Conservation (phyloP, 92 coral and sea anemone genomes). For the Nematostella vectensis region DNA sequence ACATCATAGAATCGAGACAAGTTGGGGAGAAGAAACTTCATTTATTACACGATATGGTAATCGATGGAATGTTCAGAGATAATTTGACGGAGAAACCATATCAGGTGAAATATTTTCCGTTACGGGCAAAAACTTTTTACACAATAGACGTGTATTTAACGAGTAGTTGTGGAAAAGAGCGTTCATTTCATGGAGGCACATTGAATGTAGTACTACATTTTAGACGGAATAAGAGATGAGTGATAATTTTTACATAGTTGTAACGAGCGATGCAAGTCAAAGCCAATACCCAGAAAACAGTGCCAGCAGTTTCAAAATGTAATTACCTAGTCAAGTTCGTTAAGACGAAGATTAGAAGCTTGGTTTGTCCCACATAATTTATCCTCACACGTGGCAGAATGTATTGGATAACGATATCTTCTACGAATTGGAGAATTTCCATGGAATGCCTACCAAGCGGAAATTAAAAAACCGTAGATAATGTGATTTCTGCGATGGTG, state of each 20-base stretch:
- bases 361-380: slow-evolving; percentile 14
- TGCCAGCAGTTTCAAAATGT: slow-evolving; percentile 3
- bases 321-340: slow-evolving; percentile 4
- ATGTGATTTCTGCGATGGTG: neutral
- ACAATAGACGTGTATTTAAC: neutral
- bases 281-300: slow-evolving; percentile 4
- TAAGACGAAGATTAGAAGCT: slow-evolving; percentile 9
- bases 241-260: slow-evolving; percentile 16
- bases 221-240: slow-evolving; percentile 2
- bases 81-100: neutral
- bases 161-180: neutral
- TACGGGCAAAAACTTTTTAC: neutral
- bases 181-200: neutral
- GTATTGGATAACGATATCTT: neutral
- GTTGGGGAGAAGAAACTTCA: neutral
- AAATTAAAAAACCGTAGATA: neutral
- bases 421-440: slow-evolving; percentile 2
- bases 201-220: neutral
- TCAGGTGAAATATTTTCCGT: neutral
- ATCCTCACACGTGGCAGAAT: slow-evolving; percentile 24
- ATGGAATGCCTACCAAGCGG: slow-evolving; percentile 17
- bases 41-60: neutral
- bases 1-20: neutral
- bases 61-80: neutral
- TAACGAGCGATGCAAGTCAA: slow-evolving; percentile 10